Evolutionary conservation across 1,140 invertebrate genomes (phyloP).

Genomic region (Holcopasites calliopsidis): DNA sequence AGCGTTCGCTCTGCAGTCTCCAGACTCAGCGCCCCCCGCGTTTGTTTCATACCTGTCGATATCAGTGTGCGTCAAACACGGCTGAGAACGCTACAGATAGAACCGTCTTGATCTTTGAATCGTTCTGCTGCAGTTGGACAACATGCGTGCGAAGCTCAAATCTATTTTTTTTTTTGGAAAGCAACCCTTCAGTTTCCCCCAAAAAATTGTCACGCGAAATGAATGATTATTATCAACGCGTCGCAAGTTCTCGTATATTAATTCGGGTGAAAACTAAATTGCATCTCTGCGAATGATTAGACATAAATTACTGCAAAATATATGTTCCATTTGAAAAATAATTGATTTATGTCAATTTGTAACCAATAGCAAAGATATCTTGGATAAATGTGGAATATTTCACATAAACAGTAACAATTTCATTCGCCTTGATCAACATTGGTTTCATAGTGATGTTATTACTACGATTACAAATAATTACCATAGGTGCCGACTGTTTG

Average conservation of each 20-base stretch:
- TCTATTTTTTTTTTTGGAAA: too few species aligned
- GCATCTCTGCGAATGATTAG: too few species aligned
- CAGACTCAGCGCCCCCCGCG: constrained; percentile 10
- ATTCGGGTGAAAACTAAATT: too few species aligned
- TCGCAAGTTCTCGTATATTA: too few species aligned
- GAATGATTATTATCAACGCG: too few species aligned
- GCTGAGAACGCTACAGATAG: constrained; percentile 3
- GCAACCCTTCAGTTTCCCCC: neutral
- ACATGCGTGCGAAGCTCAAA: constrained; percentile 15
- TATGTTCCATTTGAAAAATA: too few species aligned
- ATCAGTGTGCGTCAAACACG: constrained; percentile 31
- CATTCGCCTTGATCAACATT: constrained; percentile 1
- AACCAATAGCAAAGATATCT: neutral
- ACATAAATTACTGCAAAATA: too few species aligned
- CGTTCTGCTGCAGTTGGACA: neutral
- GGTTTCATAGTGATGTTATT: neutral
- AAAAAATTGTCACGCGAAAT: neutral
- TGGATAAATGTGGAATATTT: neutral
- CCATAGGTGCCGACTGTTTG: neutral
- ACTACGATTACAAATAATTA: constrained; percentile 21
- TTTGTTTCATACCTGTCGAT: constrained; percentile 43
- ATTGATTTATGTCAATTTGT: neutral
- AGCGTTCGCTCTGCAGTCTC: neutral
- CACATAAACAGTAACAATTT: neutral
- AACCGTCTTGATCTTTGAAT: neutral